Conservation (phyloP, 2,797 vertebrate genomes). For the Phrynocephalus guinanensis region DNA sequence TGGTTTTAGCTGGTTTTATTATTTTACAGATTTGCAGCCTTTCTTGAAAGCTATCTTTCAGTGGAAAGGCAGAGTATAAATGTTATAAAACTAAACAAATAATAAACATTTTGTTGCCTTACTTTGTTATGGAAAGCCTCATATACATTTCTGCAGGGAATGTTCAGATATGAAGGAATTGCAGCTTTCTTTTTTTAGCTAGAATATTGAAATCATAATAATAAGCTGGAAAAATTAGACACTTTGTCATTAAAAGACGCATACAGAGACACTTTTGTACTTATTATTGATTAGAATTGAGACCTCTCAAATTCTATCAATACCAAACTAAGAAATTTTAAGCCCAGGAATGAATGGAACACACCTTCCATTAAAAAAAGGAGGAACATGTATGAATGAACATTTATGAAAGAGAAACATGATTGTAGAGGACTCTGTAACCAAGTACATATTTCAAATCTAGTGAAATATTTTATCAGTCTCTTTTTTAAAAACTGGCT, state of each 20-base stretch:
- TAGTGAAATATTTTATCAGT: neutral
- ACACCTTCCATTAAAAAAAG: neutral
- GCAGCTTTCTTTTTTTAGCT: no score
- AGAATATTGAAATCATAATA: no score
- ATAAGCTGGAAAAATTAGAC: no score
- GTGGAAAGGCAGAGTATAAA: neutral
- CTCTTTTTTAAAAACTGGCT: conserved; percentile 19
- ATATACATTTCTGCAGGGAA: neutral
- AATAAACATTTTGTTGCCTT: neutral
- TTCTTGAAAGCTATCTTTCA: neutral
- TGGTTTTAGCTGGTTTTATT: no score
- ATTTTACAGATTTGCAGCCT: no score
- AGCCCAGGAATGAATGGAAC: neutral
- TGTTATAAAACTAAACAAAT: neutral
- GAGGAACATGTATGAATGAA: neutral
- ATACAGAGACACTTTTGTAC: neutral
- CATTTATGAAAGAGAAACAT: neutral
- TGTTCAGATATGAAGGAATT: no score
- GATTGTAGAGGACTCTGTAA: neutral
- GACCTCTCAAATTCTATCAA: neutral
- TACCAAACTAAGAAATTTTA: neutral
- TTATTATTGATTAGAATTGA: neutral
- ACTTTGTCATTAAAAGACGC: no score
- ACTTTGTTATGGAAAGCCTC: neutral
- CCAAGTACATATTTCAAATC: neutral